Percentiles rank a stretch among this genome's conserved stretches.
Evolutionary conservation across 2,797 vertebrate species (phyloP).

Genomic region (Phrynocephalus vlangalii): DNA sequence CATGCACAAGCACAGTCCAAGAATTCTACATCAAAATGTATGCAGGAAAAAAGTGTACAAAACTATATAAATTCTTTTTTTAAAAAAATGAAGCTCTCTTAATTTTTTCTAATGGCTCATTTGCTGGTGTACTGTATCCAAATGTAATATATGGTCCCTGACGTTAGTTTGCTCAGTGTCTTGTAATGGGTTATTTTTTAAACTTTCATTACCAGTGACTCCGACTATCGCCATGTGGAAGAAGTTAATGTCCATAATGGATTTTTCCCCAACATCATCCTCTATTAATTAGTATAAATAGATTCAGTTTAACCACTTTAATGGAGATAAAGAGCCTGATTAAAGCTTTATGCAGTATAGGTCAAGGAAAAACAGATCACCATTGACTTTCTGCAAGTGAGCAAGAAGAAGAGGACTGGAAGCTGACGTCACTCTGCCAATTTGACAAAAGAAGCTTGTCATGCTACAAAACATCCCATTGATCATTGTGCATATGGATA

Average conservation of each 20-base stretch:
- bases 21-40: not conserved
- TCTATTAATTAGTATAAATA: slow-evolving; percentile 65
- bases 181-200: not conserved
- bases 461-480: not conserved
- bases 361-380: slow-evolving; percentile 37
- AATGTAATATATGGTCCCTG: not conserved
- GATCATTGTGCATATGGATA: slow-evolving; percentile 1
- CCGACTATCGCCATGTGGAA: slow-evolving; percentile 37
- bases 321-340: slow-evolving; percentile 43
- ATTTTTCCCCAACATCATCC: slow-evolving; percentile 51
- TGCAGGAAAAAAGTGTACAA: not conserved
- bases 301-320: slow-evolving; percentile 52
- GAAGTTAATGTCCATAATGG: slow-evolving; percentile 14
- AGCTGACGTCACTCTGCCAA: not conserved
- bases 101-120: not conserved
- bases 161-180: not conserved
- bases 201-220: slow-evolving; percentile 26
- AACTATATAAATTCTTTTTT: not conserved
- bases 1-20: too few relatives aligned
- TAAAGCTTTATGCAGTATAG: slow-evolving; percentile 48
- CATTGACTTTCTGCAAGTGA: slow-evolving; percentile 41
- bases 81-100: not conserved
- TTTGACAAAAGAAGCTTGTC: not conserved
- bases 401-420: slow-evolving; percentile 51
- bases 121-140: not conserved